Evolutionary conservation across 2,888 invertebrate genomes (phyloP).

Genomic region (Acanthopleura granulata): DNA sequence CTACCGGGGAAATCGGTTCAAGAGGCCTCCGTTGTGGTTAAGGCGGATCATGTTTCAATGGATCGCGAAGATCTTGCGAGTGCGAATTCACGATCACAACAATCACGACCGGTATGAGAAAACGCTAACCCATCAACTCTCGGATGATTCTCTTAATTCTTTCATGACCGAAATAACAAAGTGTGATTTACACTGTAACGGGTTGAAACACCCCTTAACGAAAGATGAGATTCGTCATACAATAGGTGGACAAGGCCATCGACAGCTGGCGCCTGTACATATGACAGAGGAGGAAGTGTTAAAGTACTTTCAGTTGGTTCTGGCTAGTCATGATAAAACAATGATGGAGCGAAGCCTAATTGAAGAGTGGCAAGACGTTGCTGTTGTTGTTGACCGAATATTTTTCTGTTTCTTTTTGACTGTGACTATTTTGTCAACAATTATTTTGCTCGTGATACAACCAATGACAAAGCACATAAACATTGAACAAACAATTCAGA

Average conservation of each 20-base stretch:
- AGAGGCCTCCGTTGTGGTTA: constrained; percentile 61
- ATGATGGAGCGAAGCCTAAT: constrained; percentile 46
- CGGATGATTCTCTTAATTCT: constrained; percentile 10
- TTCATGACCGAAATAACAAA: constrained; percentile 20
- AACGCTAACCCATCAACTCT: not conserved
- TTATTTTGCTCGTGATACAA: constrained; percentile 71
- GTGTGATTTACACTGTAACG: constrained; percentile 23
- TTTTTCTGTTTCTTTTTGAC: constrained; percentile 72
- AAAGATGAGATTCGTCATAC: not conserved
- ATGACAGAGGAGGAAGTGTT: constrained; percentile 53
- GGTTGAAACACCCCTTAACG: constrained; percentile 4
- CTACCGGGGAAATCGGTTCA: constrained; percentile 57
- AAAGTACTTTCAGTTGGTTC: constrained; percentile 52
- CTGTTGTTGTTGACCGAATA: constrained; percentile 72
- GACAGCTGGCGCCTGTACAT: constrained; percentile 10
- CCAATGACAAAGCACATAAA: constrained; percentile 63
- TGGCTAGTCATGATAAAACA: constrained; percentile 52
- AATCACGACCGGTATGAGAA: constrained; percentile 7
- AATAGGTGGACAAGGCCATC: not conserved
- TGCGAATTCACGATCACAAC: constrained; percentile 30
- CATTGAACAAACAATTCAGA: constrained; percentile 20
- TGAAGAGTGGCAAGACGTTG: constrained; percentile 70
- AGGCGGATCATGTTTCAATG: constrained; percentile 50
- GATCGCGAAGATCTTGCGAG: constrained; percentile 45
- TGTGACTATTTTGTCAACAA: constrained; percentile 71